Evolutionary conservation across 2,113 vertebrate genomes (phyloP), one percentile per base, ranked within the genome.

Genomic region (Semicossyphus pulcher): DNA sequence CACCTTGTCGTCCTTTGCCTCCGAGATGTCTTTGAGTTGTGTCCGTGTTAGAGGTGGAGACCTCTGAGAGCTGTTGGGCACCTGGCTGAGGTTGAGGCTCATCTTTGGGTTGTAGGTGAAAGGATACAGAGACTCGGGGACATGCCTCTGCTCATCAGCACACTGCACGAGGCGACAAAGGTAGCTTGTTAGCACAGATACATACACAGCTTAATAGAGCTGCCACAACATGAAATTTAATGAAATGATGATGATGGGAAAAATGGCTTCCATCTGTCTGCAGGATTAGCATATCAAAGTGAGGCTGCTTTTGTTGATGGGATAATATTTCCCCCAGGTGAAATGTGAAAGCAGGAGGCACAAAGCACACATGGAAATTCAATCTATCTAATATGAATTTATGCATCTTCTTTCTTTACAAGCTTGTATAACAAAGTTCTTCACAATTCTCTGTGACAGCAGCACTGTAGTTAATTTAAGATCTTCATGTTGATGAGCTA

Each of bases 81-180:
- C 87, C 41, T 97, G 92, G 66, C 96, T 98, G 78, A 99, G 95
- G 75, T 95, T 95, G 66, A 99, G 88, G 85, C 96, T 99, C 97
- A 99, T 98, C 93, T 99, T 98, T 68, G 98, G 98, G 88, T 99
- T 99, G 45, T 97, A 99, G 47, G 96, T 99, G 88, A 97, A 96
- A 52, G 97, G 97, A 78, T 96, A 99, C 4, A 98, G 94, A 76
- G 96, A 95, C 89, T 99, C 98, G 0, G 97, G 85, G 76, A 99
- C 95, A 4, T 72, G 90, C 56, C 84, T 97, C 84, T 92, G 92
- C 70, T 97, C 96, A 49, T 94, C 94, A 20, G 96, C 96, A 89
- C 97, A 97, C 98, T 99, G 86, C 9, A 92, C 26, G 81, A 59
- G 23, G 58, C 0, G 3, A 21, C 42, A 69, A 0, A 4, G 2